Base-by-base conservation (phyloP, 2,888 invertebrate genomes). In the Melipona bicolor region DNA sequence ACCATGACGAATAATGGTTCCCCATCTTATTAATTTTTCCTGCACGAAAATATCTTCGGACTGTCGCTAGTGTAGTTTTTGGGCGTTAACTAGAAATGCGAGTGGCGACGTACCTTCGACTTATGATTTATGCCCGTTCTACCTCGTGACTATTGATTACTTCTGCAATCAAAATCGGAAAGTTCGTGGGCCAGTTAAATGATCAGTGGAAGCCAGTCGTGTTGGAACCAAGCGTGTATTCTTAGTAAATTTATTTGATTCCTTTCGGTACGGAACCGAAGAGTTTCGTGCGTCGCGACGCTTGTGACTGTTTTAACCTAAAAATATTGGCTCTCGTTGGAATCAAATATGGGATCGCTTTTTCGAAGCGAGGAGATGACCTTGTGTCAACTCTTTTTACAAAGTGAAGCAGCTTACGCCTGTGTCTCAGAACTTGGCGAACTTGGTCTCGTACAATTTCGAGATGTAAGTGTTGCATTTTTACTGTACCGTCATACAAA, bases 291-390 rank as follows among this genome's bases (percentile, higher is more conserved):
- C n/a, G 21, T 27, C 24, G 9, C 4, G 32, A 13, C n/a, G 43
- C 21, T 64, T 62, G 6, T 0, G 61, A 36, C 75, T 21, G 59
- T 54, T 81, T 54, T 59, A 36, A 62, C 72, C 49, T 62, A 27
- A 36, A 27, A 36, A 52, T 43, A 54, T 27, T 68, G 27, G 54
- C n/a, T 64, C 67, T 61, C 19, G 43, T 43, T 52, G 54, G 56
- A 75, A 59, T 73, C 71, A 73, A 95, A 94, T 90, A 98, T 98
- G 98, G 98, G 97, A 95, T 98, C 98, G 94, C 96, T 99, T 94
- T 99, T 99, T 95, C 97, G 99, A 91, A 99, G 99, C 96, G 99
- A 99, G 95, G 98, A 99, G 96, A 99, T 99, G 99, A 98, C 98
- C 93, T 96, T 99, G 95, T 99, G 99, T 96, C 99, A 99, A 95